phyloP scores from a whole-genome alignment of 2,888 invertebrate genomes.

The Operophtera brumata region DNA sequence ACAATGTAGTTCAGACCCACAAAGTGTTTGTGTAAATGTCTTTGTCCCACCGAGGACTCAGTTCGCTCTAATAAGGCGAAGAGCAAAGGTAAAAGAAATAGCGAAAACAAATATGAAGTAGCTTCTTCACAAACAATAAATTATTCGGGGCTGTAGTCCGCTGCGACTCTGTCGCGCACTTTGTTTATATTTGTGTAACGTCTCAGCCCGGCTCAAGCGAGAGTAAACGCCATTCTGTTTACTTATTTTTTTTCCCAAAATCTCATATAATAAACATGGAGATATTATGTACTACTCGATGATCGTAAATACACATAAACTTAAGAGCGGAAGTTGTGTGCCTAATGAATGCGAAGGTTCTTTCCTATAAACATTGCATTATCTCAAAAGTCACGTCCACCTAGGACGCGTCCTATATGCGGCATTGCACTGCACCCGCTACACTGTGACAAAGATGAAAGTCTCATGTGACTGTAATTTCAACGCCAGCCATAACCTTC shows the following conservation, averaged over 20 bases:
- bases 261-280: too few relatives aligned
- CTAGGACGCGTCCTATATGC: too few relatives aligned
- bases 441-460: too few relatives aligned
- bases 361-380: too few relatives aligned
- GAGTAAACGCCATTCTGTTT: constrained; percentile 39
- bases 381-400: too few relatives aligned
- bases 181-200: constrained; percentile 58
- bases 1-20: constrained; percentile 35
- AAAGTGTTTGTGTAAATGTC: constrained; percentile 44
- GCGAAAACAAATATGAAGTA: constrained; percentile 57
- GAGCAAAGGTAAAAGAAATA: constrained; percentile 45
- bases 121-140: constrained; percentile 58
- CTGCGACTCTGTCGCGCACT: constrained; percentile 42
- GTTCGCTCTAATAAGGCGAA: constrained; percentile 45
- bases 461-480: too few relatives aligned
- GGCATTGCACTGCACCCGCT: too few relatives aligned
- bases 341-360: constrained; percentile 7
- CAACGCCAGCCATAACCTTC: too few relatives aligned
- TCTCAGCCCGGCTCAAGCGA: constrained; percentile 35
- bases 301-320: constrained; percentile 26
- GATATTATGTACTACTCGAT: too few relatives aligned
- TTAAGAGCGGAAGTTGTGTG: constrained; percentile 1
- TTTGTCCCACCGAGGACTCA: constrained; percentile 46
- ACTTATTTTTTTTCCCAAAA: constrained; percentile 35
- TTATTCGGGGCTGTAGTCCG: constrained; percentile 49